These are phyloP conservation scores for Heliothis peltigera DNA, from an alignment of 2,888 invertebrate genomes.

Conservation along the genomic window DNA sequence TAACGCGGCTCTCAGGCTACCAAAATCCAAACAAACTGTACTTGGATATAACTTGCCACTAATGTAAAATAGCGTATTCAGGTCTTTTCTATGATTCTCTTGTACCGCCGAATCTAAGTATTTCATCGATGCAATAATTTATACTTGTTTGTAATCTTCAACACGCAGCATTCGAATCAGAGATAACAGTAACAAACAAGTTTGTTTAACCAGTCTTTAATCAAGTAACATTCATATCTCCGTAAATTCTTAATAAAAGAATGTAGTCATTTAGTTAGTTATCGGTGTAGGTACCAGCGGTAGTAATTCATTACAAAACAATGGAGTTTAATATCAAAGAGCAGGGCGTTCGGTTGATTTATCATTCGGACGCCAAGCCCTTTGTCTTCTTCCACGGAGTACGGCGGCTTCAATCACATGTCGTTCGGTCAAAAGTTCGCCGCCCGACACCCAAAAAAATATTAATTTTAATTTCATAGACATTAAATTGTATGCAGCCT, in stretches of 20 bases:
- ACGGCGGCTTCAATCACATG: conserved; percentile 72
- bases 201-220: conserved; percentile 55
- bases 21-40: too few species aligned
- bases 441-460: conserved; percentile 63
- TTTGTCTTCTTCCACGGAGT: conserved; percentile 74
- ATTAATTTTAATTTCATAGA: conserved; percentile 63
- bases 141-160: conserved; percentile 50
- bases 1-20: too few species aligned
- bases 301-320: conserved; percentile 73
- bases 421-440: conserved; percentile 74
- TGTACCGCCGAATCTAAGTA: conserved; percentile 38
- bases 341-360: conserved; percentile 81
- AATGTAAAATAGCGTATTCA: too few species aligned
- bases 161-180: conserved; percentile 52
- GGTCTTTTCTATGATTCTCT: conserved; percentile 25
- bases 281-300: conserved; percentile 52
- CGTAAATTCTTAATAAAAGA: conserved; percentile 47
- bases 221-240: conserved; percentile 49
- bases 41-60: too few species aligned
- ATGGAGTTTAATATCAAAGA: conserved; percentile 79
- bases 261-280: conserved; percentile 45
- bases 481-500: conserved; percentile 51
- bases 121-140: conserved; percentile 53
- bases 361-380: conserved; percentile 75
- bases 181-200: conserved; percentile 60